phyloP scores from a whole-genome alignment of 2,888 invertebrate species.

The Megalurothrips usitatus region DNA sequence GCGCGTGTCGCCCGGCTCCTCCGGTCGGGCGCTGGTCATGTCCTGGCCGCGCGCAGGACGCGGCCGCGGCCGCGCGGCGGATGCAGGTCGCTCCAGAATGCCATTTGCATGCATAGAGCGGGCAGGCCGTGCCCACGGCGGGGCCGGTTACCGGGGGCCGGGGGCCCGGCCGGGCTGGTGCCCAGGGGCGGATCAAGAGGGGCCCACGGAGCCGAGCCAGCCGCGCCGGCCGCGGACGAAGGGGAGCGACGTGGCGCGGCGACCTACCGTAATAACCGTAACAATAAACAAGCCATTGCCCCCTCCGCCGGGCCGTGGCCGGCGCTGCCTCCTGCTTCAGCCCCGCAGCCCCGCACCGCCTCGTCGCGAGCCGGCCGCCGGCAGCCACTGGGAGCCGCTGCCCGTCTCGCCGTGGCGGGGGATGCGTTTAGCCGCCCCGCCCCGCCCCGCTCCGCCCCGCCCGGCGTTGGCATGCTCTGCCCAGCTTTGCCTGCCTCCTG shows the following conservation, averaged over 20 bases:
- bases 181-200: not conserved
- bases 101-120: constrained; percentile 15
- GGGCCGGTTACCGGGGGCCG: not conserved
- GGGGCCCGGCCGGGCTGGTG: not conserved
- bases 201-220: too few species aligned
- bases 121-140: constrained; percentile 8
- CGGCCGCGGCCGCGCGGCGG: not conserved
- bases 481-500: too few species aligned
- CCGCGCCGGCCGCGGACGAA: not conserved
- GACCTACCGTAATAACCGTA: constrained; percentile 24
- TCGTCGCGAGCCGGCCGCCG: not conserved
- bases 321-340: not conserved
- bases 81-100: not conserved
- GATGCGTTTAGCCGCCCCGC: not conserved
- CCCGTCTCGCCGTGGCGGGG: not conserved
- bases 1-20: too few species aligned
- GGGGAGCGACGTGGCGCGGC: not conserved
- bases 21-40: too few species aligned
- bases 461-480: too few species aligned
- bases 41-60: not conserved
- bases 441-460: too few species aligned
- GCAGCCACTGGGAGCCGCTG: not conserved
- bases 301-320: not conserved
- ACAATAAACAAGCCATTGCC: constrained; percentile 20
- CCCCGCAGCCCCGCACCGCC: too few species aligned